These are phyloP conservation scores for Hoplodrina blanda DNA, from an alignment of 2,888 invertebrate genomes.

Conservation along the genomic window DNA sequence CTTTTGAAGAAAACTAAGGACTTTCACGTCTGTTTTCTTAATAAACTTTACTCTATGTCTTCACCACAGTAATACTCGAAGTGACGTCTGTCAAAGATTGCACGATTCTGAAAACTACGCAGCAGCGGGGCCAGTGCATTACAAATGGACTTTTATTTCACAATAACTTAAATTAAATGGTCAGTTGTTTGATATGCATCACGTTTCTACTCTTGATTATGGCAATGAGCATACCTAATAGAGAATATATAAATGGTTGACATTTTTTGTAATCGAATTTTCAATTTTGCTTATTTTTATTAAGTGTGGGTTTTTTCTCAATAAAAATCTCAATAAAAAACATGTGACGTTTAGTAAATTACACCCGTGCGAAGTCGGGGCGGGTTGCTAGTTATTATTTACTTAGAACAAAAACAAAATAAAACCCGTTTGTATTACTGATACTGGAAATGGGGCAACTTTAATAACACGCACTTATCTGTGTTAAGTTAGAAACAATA, in stretches of 20 bases:
- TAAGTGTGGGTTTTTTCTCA: slow-evolving; percentile 9
- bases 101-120: slow-evolving; percentile 58
- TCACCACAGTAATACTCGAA: slow-evolving; percentile 12
- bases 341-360: too few species aligned
- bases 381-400: too few species aligned
- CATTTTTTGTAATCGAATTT: too few species aligned
- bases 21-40: neutral
- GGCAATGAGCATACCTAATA: slow-evolving; percentile 4
- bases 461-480: too few species aligned
- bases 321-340: too few species aligned
- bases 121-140: slow-evolving; percentile 31
- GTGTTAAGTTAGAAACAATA: too few species aligned
- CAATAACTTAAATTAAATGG: slow-evolving; percentile 55
- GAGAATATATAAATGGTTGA: too few species aligned
- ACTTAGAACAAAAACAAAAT: too few species aligned
- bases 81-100: slow-evolving; percentile 62
- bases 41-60: slow-evolving; percentile 34
- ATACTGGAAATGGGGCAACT: too few species aligned
- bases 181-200: slow-evolving; percentile 46
- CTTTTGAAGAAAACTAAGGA: neutral
- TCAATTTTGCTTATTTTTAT: neutral
- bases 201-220: slow-evolving; percentile 22
- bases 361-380: too few species aligned
- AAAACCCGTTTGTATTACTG: too few species aligned
- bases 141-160: slow-evolving; percentile 46